A percentile compares a stretch with the other conserved stretches of the same genome.
Conservation (phyloP, 2,797 vertebrate species). For the Pseudocheirus occidentalis region DNA sequence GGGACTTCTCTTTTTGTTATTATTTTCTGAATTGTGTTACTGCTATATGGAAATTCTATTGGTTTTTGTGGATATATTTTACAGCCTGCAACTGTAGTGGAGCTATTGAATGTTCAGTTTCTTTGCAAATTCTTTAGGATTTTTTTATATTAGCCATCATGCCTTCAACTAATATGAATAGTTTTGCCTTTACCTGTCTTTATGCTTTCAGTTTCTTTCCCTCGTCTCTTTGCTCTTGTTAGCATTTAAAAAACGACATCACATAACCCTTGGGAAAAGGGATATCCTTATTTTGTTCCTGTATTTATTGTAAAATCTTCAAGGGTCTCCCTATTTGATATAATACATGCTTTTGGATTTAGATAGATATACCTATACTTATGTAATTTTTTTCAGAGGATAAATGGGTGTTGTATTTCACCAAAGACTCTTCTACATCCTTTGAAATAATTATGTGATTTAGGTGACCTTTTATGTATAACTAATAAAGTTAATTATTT, state of each 20-base stretch:
- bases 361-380: background rate
- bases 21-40: background rate
- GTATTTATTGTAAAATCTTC: background rate
- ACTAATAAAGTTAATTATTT: background rate
- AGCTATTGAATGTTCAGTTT: background rate
- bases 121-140: background rate
- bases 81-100: background rate
- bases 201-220: background rate
- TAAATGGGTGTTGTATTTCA: background rate
- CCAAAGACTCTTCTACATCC: background rate
- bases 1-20: background rate
- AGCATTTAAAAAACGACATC: background rate
- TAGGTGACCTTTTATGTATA: background rate
- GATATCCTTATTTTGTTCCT: background rate
- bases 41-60: background rate
- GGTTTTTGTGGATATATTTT: background rate
- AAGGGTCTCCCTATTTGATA: background rate
- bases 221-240: background rate
- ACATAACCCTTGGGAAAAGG: background rate
- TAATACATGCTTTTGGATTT: background rate
- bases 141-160: background rate
- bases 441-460: background rate
- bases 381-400: background rate
- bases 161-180: background rate
- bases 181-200: background rate